A percentile compares a stretch with the other conserved stretches of the same genome.
Evolutionary conservation across 2,888 invertebrate species (phyloP).

Genomic region (Leptopilina syphax): DNA sequence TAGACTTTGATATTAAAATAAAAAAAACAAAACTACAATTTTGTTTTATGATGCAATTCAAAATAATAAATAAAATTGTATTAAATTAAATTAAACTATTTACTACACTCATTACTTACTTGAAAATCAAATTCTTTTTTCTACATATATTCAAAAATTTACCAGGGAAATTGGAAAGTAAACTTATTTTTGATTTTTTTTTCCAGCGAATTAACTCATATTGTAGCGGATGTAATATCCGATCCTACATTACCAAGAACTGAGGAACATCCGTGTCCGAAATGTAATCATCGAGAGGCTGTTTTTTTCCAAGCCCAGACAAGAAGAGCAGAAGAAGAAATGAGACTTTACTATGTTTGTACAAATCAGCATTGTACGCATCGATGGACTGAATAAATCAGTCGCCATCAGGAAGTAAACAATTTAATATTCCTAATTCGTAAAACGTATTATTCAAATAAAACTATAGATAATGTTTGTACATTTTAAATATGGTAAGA

Average conservation of each 20-base stretch:
- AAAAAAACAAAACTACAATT: not conserved
- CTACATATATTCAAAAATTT: too few relatives aligned
- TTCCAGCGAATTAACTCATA: constrained; percentile 94
- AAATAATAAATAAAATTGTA: too few relatives aligned
- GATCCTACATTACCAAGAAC: constrained; percentile 99
- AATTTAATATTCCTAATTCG: not conserved
- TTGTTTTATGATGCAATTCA: too few relatives aligned
- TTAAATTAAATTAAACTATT: too few relatives aligned
- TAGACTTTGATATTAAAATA: constrained; percentile 14
- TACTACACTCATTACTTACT: too few relatives aligned
- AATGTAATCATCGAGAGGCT: constrained; percentile 95
- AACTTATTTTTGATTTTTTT: constrained; percentile 43
- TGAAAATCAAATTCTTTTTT: too few relatives aligned
- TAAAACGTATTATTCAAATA: not conserved
- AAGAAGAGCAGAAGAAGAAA: constrained; percentile 97
- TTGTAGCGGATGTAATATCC: constrained; percentile 98
- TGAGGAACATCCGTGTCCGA: constrained; percentile 98
- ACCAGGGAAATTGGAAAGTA: not conserved
- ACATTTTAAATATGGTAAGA: constrained; percentile 4
- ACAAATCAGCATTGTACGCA: constrained; percentile 94
- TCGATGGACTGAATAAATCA: constrained; percentile 93
- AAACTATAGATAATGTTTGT: not conserved
- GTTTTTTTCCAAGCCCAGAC: constrained; percentile 99
- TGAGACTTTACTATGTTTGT: constrained; percentile 98
- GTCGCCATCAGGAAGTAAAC: not conserved